Evolutionary conservation across 1,140 invertebrate species (phyloP), one percentile per base, ranked within the genome.

Genomic region (Drosophila triauraria): DNA sequence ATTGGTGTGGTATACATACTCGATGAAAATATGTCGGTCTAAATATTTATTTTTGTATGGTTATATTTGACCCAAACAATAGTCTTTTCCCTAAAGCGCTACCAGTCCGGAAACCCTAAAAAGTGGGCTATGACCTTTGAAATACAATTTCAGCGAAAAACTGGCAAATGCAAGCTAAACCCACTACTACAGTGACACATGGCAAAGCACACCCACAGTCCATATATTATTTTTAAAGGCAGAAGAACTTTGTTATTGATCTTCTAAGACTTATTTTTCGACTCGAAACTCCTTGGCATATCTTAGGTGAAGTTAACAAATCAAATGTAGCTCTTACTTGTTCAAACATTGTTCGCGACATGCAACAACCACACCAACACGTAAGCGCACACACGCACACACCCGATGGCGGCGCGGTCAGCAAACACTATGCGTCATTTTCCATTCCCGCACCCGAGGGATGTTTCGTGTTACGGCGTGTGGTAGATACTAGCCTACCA

Each of bases 301-400:
- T 64, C 59, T 60, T 50, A 60, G 25, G 58, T 47, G 10, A 69
- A 86, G 69, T 74, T 56, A 80, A 80, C 76, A 80, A 82, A 87
- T 80, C 30, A 82, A 86, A 87, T 76, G 76, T 47, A 17, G 54
- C 47, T 69, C 79, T 87, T 86, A 86, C 79, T 86, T 87, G 67
- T 58, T 72, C 83, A 80, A 80, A 74, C 83, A 86, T 86, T 63
- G 63, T 68, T 67, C 80, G 59, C 63, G 63, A 86, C 71, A 69
- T 72, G 76, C 83, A 82, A 80, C 75, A 71, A 75, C 47, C 53
- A 61, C 56, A 75, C 51, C 30, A 60, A 57, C 48, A 51, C 40
- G 50, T 58, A 51, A 61, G 46, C 47, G 43, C 40, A 60, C 35
- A 43, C 42, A 44, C 60, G 51, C 61, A 40, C 47, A 57, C 35